phyloP scores from a whole-genome alignment of 2,113 vertebrate genomes.

The Uria aalge region DNA sequence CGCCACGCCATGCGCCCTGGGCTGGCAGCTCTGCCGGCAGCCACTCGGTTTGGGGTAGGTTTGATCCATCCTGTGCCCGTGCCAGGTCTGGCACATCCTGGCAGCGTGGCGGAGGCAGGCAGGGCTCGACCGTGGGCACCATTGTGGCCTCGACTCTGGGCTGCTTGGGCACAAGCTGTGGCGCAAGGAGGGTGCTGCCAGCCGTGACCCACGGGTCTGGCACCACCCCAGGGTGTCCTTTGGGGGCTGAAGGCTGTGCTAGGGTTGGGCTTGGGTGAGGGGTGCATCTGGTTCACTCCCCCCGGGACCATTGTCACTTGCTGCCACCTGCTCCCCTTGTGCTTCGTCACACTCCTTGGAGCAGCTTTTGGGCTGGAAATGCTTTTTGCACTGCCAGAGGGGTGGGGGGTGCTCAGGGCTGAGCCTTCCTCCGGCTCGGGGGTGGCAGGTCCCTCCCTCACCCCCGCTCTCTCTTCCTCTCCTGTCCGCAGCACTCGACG shows the following conservation, averaged over 20 bases:
- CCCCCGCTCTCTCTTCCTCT: neutral
- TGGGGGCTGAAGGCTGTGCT: neutral
- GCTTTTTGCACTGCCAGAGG: neutral
- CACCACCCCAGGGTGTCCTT: neutral
- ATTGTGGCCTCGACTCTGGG: accelerated
- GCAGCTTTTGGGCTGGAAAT: neutral
- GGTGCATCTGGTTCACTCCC: accelerated
- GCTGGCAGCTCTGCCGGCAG: neutral
- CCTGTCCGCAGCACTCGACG: constrained; percentile 73
- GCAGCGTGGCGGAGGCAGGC: neutral
- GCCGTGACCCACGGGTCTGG: neutral
- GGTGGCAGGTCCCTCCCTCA: neutral
- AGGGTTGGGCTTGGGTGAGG: neutral
- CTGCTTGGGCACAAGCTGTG: neutral
- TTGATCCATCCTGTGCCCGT: neutral
- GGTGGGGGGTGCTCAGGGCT: neutral
- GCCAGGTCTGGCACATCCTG: accelerated
- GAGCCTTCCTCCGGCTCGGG: accelerated
- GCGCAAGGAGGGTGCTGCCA: neutral
- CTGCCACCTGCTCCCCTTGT: neutral
- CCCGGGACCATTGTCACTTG: accelerated
- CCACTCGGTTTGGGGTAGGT: neutral
- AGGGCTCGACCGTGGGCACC: neutral
- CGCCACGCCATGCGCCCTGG: neutral
- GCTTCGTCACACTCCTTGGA: neutral